Percentiles rank a stretch among this genome's conserved stretches.
These are phyloP conservation scores for Zele albiditarsus DNA, from an alignment of 2,888 invertebrate genomes.

Conservation along the genomic window DNA sequence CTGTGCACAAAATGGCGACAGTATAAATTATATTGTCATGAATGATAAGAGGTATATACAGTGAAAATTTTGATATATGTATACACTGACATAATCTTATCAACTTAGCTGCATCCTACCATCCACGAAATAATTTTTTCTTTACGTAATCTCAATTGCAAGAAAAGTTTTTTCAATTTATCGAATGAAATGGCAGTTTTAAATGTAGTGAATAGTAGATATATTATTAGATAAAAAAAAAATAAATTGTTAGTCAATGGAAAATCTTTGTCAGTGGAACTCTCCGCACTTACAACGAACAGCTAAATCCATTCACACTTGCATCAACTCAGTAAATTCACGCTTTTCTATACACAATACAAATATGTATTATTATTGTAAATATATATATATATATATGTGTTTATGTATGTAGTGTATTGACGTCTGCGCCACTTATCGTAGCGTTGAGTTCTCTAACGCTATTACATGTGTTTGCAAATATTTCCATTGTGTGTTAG, in stretches of 20 bases:
- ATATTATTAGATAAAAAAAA: neutral
- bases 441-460: slow-evolving; percentile 64
- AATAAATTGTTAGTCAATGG: slow-evolving; percentile 13
- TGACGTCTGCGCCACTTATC: slow-evolving; percentile 61
- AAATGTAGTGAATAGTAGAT: neutral
- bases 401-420: too few relatives aligned
- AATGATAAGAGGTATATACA: neutral
- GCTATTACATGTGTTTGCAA: slow-evolving; percentile 64
- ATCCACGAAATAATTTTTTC: neutral
- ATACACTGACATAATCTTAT: neutral
- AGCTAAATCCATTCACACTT: slow-evolving; percentile 66
- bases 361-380: slow-evolving; percentile 32
- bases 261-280: slow-evolving; percentile 49
- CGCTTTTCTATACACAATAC: slow-evolving; percentile 36
- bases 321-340: slow-evolving; percentile 42
- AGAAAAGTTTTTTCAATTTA: too few relatives aligned
- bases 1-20: neutral
- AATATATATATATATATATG: neutral
- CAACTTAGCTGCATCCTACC: neutral
- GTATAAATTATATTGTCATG: neutral
- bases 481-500: slow-evolving; percentile 62
- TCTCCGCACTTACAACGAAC: slow-evolving; percentile 59
- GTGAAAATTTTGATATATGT: neutral
- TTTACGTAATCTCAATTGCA: neutral
- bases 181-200: neutral